Evolutionary conservation across 2,888 invertebrate genomes (phyloP).

Genomic region (Eumacrocentrus americanus): DNA sequence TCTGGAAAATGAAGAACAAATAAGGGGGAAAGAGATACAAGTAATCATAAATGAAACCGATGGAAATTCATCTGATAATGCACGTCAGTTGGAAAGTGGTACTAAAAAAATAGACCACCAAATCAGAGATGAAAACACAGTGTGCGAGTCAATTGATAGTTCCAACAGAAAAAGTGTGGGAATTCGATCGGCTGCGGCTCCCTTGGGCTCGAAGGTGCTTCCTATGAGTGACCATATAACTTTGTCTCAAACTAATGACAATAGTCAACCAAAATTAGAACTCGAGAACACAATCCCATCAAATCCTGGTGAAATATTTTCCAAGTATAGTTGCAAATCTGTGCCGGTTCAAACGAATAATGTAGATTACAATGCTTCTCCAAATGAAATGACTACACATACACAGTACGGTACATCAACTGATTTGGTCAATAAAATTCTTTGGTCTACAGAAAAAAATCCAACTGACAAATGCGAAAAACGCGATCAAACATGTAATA

Average conservation of each 20-base stretch:
- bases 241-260: no score
- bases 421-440: no score
- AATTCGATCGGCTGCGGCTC: no score
- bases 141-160: neutral
- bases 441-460: neutral
- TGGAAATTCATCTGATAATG: neutral
- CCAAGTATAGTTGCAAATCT: slow-evolving; percentile 14
- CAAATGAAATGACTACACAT: neutral
- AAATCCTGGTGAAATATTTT: neutral
- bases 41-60: neutral
- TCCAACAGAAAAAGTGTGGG: neutral
- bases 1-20: neutral
- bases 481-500: neutral
- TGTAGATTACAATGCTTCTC: slow-evolving; percentile 29
- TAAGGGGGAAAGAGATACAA: neutral
- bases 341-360: slow-evolving; percentile 40
- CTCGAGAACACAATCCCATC: neutral
- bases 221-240: no score
- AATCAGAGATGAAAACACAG: neutral
- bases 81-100: neutral
- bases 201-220: no score
- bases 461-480: neutral
- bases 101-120: neutral
- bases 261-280: no score
- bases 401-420: neutral